Evolutionary conservation across 2,888 invertebrate species (phyloP).

Genomic region (Tolmerus cingulatus): DNA sequence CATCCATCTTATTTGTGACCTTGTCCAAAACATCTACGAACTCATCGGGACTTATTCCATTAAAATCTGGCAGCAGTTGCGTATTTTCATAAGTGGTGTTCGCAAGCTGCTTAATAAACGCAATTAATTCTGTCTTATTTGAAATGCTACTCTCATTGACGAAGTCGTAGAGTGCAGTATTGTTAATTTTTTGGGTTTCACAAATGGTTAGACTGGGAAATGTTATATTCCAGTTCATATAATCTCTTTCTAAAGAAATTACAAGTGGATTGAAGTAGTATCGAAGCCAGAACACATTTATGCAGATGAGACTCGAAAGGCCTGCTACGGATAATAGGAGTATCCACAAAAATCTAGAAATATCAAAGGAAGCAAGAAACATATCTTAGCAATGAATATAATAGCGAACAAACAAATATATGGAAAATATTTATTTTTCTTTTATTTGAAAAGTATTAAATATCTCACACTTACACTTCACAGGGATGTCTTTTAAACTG

Average conservation of each 20-base stretch:
- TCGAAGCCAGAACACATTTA: constrained; percentile 45
- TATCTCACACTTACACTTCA: constrained; percentile 41
- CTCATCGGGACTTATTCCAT: constrained; percentile 33
- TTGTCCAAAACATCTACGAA: constrained; percentile 33
- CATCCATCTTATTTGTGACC: constrained; percentile 38
- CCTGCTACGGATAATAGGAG: constrained; percentile 19
- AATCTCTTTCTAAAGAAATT: constrained; percentile 49
- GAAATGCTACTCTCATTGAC: constrained; percentile 40
- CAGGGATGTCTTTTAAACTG: constrained; percentile 36
- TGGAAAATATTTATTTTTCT: too few relatives aligned
- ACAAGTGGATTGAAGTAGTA: constrained; percentile 48
- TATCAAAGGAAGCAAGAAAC: not conserved
- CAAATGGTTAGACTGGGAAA: constrained; percentile 51
- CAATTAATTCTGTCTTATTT: constrained; percentile 24
- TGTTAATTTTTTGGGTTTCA: constrained; percentile 47
- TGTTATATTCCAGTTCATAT: constrained; percentile 50
- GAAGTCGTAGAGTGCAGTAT: constrained; percentile 46
- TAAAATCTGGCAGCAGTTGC: constrained; percentile 6
- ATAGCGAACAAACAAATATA: too few relatives aligned
- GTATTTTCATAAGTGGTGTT: constrained; percentile 43
- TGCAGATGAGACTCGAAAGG: not conserved
- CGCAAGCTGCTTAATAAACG: constrained; percentile 32
- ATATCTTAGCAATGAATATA: not conserved
- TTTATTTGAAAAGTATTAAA: not conserved
- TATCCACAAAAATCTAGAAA: constrained; percentile 46